Base-by-base conservation (phyloP, 1,140 invertebrate species). In the Drosophila cardini region DNA sequence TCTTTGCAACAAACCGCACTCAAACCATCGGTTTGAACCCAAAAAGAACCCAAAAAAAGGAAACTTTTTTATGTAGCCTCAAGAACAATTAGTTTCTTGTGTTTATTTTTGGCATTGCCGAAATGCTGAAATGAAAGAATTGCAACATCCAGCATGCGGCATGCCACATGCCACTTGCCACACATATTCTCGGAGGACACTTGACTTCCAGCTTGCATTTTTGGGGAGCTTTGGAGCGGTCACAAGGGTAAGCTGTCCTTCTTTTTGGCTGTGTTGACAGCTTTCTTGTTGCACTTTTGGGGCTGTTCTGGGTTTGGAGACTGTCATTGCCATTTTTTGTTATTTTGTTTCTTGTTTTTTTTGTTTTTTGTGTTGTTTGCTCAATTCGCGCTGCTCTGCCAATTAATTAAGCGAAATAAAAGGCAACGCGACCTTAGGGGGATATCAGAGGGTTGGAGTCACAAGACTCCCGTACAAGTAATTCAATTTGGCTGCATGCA, bases 401-500 rank as follows among this genome's bases (percentile, higher is more conserved):
- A 90, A 90, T 90, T 90, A 90, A 90, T 90, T 90, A 90, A 90
- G 79, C 86, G 76, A 90, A 90, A 90, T 90, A 90, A 90, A 83
- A 83, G 87, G 79, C 76, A 78, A 78, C 76, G 87, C 79, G 64
- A 15, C 72, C 53, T 85, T 78, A 78, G 50, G 40, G 26, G 34
- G 32, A 18, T 18, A 16, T 16, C 1, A 52, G 18, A 1, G 45
- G 34, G 21, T 11, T 7, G 4, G 15, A 7, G 45, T 30, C 36
- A 46, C 1, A 48, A 11, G 60, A 82, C 73, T 74, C 26, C 40
- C 40, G 64, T 46, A 56, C 56, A 48, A 34, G 50, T 78, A 83
- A 87, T 83, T 89, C 79, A 79, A 87, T 87, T 86, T 87, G 72
- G 67, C 45, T 26, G 57, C 84, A 52, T 76, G 72, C 84, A 87